Base-by-base conservation (phyloP, 2,797 vertebrate genomes). In the Lutjanus argentimaculatus region DNA sequence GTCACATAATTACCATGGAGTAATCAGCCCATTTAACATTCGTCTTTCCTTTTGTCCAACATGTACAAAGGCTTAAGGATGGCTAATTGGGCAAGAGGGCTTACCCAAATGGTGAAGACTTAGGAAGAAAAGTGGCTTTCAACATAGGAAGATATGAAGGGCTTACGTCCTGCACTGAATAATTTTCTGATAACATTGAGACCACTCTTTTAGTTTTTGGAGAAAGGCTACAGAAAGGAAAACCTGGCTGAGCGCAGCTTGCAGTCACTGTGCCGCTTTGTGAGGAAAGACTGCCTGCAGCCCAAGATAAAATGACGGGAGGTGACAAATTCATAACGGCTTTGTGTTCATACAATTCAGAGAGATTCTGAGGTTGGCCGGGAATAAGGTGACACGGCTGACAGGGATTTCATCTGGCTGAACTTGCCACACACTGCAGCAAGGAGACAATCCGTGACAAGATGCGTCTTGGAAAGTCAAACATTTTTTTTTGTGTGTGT, bases 101-200 rank as follows among this genome's bases (percentile, higher is more conserved):
- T 93, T 89, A 92, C 82, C 68, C 79, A 70, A 91, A 93, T 85
- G 87, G 72, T 69, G 52, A 68, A 72, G 88, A 87, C 86, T 86
- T 74, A 70, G 83, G 85, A 83, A 84, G 91, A 90, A 91, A 92
- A 91, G 84, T 86, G 83, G 51, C 89, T 92, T 94, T 94, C 86
- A 93, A 91, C 87, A 76, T 82, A 67, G 67, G 58, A 70, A 87
- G 90, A 95, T 94, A 93, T 68, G 90, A 81, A 56, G 36, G 70
- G 73, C 88, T 92, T 90, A 89, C 43, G 72, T 92, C 69, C 85
- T 79, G 80, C 78, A 76, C 88, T 82, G 90, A 91, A 93, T 92
- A 89, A 95, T 94, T 95, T 94, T 90, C 93, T 92, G 95, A 95
- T 95, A 95, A 95, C 94, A 95, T 93, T 92, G 89, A 94, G 89